Evolutionary conservation across 53 echinoderm and acorn worm species (phyloP).

Genomic region (Temnopleurus reevesii): DNA sequence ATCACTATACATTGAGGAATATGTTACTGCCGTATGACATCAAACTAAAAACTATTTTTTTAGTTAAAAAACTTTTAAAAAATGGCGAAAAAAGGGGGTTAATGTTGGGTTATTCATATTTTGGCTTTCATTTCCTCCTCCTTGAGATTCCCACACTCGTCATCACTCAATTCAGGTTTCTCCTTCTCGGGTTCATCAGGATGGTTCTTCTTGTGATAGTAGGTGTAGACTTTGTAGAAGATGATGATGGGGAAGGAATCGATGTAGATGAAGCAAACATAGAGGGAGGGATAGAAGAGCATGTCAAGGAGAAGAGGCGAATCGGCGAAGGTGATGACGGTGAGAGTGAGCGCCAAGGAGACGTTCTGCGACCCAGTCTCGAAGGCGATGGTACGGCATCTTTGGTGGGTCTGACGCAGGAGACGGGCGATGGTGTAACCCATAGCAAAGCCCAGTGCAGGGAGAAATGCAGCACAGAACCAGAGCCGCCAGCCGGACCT

Average conservation of each 20-base stretch:
- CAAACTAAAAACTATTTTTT: too few relatives aligned
- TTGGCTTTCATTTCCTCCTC: not conserved
- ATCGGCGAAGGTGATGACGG: conserved; percentile 67
- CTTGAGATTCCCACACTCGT: not conserved
- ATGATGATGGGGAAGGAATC: conserved; percentile 47
- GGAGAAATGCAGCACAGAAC: conserved; percentile 61
- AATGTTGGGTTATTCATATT: too few relatives aligned
- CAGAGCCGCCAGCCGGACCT: conserved; percentile 70
- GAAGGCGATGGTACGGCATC: conserved; percentile 85
- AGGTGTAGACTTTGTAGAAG: not conserved
- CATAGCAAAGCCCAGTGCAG: conserved; percentile 58
- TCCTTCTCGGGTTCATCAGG: not conserved
- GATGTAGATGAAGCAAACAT: conserved; percentile 65
- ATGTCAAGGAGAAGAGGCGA: conserved; percentile 62
- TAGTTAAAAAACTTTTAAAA: not conserved
- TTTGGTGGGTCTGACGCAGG: conserved; percentile 66
- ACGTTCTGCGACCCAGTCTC: conserved; percentile 83
- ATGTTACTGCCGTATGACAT: too few relatives aligned
- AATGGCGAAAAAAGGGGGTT: too few relatives aligned
- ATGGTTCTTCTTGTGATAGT: not conserved
- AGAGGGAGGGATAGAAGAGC: conserved; percentile 72
- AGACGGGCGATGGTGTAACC: conserved; percentile 67
- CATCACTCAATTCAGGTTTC: not conserved
- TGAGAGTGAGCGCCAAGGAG: conserved; percentile 70
- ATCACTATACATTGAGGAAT: too few relatives aligned